Evolutionary conservation across 2,888 invertebrate species (phyloP), one percentile per base, ranked within the genome.

Genomic region (Cyaniris semiargus): DNA sequence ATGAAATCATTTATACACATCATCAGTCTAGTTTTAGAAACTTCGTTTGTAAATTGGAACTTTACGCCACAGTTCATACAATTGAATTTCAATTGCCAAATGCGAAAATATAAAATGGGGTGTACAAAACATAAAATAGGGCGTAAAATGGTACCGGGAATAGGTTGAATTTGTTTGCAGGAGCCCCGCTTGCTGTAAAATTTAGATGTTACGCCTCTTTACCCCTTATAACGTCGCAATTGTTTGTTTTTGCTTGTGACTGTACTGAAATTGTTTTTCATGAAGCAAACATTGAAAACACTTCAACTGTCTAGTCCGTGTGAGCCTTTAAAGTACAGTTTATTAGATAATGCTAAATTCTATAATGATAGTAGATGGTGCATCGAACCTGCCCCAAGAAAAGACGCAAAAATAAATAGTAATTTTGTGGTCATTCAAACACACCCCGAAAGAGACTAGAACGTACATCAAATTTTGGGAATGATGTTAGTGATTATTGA

Each of bases 141-240:
- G 90, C 93, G 90, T 91, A 89, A 92, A 93, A 93, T 92, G 90
- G 90, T 87, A 86, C 86, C 84, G 84, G 83, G 86, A 90, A 92
- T 89, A 86, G 89, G 85, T 85, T 83, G 87, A 88, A 91, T 92
- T 93, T 93, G 92, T 93, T 93, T 92, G 89, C 87, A 86, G 86
- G 86, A 86, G 85, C 84, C 85, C 83, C 85, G 85, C 85, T 86
- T 53, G 86, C 83, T 86, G 87, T 85, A 84, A 89, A 90, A 89
- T 90, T 90, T 88, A 86, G 87, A 86, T 86, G 86, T 87, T 86
- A 87, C 81, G 82, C 84, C 83, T 83, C 84, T 83, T 85, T 85
- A 86, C 85, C 85, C 84, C 82, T 84, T 83, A 81, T 84, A 75
- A 84, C 81, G 83, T 81, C 82, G 84, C 83, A 84, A 86, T 79